Evolutionary conservation across 2,888 invertebrate genomes (phyloP), one percentile per base, ranked within the genome.

Genomic region (Drosophila glabriapex): DNA sequence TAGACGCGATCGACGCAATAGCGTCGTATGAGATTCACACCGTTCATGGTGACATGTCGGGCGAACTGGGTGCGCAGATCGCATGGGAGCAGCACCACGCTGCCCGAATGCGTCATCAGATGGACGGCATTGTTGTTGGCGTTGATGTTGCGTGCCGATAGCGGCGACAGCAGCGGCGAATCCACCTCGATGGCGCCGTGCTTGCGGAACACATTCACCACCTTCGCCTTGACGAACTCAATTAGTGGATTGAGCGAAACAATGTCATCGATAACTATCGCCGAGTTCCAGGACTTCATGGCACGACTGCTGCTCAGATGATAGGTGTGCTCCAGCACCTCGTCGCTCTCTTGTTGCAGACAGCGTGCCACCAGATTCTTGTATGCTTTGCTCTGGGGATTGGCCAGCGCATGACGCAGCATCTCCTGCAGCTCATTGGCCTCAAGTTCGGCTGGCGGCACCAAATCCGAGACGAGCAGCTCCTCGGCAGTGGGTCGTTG

Each of bases 1-100:
- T 96, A 99, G 2, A 99, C 98, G 60, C 97, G 95, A 83, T 97
- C 98, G 9, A 99, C 96, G 1, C 96, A 95, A 92, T 97, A 99
- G 58, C 99, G 95, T 77, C 98, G 96, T 90, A 98, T 94, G 83
- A 95, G 95, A 55, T 95, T 95, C 0, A 97, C 95, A 4, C 96
- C 96, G 77, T 96, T 96, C 94, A 97, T 96, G 0, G 97, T 97
- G 10, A 97, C 95, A 90, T 97, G 97, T 63, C 97, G 95, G 0
- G 97, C 97, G 93, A 98, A 97, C 12, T 96, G 96, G 4, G 96
- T 95, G 59, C 96, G 95, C 79, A 98, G 94, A 94, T 99, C 98
- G 91, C 96, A 96, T 0, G 99, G 98, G 65, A 98, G 93, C 59
- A 96, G 95, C 10, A 98, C 97, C 0, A 99, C 95, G 67, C 95